These are phyloP conservation scores for Acrocephalus scirpaceus DNA, from an alignment of 2,797 vertebrate species.

Conservation along the genomic window DNA sequence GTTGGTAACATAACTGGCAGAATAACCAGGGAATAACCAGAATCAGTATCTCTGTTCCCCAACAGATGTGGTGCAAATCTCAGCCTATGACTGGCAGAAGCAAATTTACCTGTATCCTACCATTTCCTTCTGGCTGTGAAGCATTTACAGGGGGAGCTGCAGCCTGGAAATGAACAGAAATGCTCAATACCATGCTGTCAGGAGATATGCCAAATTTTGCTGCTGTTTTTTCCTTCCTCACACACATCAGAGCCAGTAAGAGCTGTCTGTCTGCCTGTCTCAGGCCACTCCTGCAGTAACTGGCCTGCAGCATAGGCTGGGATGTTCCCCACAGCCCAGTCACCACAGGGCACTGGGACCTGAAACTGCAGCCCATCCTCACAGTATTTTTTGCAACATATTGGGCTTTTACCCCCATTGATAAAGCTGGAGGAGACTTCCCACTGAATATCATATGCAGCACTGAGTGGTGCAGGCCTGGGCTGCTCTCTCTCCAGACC, in stretches of 20 bases:
- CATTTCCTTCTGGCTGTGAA: background rate
- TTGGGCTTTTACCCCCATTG: background rate
- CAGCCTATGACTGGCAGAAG: background rate
- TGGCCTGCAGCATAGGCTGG: background rate
- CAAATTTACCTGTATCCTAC: background rate
- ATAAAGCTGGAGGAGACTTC: background rate
- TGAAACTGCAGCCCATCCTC: background rate
- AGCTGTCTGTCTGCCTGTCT: background rate
- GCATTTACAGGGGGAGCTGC: background rate
- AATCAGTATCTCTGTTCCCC: background rate
- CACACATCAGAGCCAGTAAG: background rate
- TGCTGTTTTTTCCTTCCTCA: background rate
- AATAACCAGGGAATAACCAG: background rate
- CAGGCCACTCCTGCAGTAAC: background rate
- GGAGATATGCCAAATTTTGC: background rate
- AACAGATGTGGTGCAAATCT: background rate
- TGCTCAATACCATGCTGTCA: background rate
- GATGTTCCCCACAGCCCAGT: background rate
- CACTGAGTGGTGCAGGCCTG: background rate
- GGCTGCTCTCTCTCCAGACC: background rate
- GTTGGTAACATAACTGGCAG: background rate
- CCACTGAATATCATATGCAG: background rate
- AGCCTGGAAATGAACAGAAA: background rate
- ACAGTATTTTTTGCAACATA: background rate
- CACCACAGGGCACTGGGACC: background rate